Conservation (phyloP, 2,113 vertebrate species). For the Gymnorhina tibicen region DNA sequence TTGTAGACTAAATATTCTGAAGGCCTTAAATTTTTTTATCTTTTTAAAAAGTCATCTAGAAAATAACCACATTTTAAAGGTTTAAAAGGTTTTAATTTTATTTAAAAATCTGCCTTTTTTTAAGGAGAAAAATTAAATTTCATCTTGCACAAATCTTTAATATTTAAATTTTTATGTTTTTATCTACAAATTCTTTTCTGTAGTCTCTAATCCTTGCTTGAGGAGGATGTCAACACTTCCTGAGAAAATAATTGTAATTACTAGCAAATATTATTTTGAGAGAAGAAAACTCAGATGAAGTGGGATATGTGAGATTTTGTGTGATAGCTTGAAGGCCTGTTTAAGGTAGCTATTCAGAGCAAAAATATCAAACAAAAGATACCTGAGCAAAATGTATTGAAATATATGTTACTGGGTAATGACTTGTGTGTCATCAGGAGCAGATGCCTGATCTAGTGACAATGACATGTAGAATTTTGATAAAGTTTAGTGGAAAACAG, state of each 20-base stretch:
- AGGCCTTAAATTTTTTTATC: background rate
- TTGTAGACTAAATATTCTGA: background rate
- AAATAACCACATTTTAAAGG: background rate
- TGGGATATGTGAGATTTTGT: background rate
- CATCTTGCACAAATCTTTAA: background rate
- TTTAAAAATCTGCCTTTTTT: background rate
- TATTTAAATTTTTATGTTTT: background rate
- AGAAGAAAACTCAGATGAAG: background rate
- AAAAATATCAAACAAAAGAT: background rate
- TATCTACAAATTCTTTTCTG: background rate
- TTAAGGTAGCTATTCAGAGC: background rate
- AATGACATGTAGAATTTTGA: background rate
- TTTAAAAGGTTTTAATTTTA: background rate
- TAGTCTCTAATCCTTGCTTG: background rate
- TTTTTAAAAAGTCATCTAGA: background rate
- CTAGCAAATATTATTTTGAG: background rate
- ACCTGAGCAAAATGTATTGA: background rate
- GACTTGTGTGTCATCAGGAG: background rate
- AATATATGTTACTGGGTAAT: background rate
- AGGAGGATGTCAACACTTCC: background rate
- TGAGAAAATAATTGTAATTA: background rate
- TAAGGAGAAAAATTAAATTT: background rate
- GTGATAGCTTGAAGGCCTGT: background rate
- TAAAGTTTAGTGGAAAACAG: background rate
- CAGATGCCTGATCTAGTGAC: background rate